Percentiles rank a stretch among this genome's conserved stretches.
These are phyloP conservation scores for Acropternis orthonyx DNA, from an alignment of 2,797 vertebrate genomes.

Conservation along the genomic window DNA sequence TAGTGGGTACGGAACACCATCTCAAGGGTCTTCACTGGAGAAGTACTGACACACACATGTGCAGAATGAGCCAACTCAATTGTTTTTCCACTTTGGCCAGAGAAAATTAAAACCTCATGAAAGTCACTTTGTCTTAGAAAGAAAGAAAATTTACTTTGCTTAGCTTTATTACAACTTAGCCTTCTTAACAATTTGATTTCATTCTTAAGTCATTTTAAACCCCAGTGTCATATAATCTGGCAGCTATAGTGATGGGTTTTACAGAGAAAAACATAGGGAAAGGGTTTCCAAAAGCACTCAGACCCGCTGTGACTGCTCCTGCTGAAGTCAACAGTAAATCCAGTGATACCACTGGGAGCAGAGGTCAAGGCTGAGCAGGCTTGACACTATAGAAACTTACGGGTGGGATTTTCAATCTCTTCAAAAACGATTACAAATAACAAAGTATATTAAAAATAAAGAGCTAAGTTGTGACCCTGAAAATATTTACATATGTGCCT, in stretches of 20 bases:
- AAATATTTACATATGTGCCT: slow-evolving; percentile 47
- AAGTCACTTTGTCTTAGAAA: not conserved
- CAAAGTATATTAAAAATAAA: slow-evolving; percentile 48
- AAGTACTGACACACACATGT: accelerated
- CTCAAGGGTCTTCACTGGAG: not conserved
- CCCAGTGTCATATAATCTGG: slow-evolving; percentile 14
- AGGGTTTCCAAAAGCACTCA: not conserved
- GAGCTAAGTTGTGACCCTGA: slow-evolving; percentile 25
- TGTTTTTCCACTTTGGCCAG: not conserved
- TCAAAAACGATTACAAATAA: not conserved
- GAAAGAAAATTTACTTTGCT: slow-evolving; percentile 6
- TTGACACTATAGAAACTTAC: not conserved
- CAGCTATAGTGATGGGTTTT: slow-evolving; percentile 1
- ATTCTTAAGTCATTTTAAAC: slow-evolving; percentile 27
- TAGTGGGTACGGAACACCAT: accelerated
- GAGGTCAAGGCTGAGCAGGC: slow-evolving; percentile 18
- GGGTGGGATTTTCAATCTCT: slow-evolving; percentile 52
- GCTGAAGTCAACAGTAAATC: slow-evolving; percentile 28
- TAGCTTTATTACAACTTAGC: slow-evolving; percentile 13
- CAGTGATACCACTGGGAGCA: not conserved
- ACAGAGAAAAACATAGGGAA: slow-evolving; percentile 5
- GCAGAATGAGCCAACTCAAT: not conserved
- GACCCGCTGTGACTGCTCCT: not conserved
- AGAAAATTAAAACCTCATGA: slow-evolving; percentile 25
- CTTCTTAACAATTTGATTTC: slow-evolving; percentile 21